Base-by-base conservation (phyloP, 2,888 invertebrate genomes). In the Nebria brevicollis region DNA sequence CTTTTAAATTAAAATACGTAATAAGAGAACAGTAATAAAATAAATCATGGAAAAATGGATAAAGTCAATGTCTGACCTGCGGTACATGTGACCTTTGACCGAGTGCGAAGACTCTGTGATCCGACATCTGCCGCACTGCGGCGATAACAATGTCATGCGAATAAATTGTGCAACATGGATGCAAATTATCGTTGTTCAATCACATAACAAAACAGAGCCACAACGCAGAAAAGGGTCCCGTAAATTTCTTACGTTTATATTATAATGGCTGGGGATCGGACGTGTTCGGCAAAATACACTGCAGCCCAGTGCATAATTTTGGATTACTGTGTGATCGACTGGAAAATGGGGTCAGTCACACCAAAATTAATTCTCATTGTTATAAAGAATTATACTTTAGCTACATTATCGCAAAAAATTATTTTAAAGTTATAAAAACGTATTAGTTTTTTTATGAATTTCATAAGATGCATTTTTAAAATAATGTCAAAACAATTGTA, bases 41-140 rank as follows among this genome's bases (percentile, higher is more conserved):
- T 54, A 54, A 54, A 54, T 54, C 8, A 54, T 54, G 54, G 54
- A 54, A 54, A 54, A 54, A 54, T 54, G 54, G 54, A 11, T 13
- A 73, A 73, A 73, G 73, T 73, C 73, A 73, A 73, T 73, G 73
- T 73, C 42, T 73, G 73, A 73, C 73, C 73, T 41, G 41, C 42
- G 73, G 70, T 70, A 70, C 70, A 70, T 70, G 70, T 70, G 70
- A 70, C 70, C 70, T 70, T 20, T 73, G 73, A 73, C 73, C 73
- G 41, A 11, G 73, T 73, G 70, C 73, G 73, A 42, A 15, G 73
- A 73, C 73, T 73, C 73, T 73, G 73, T 73, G 73, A 73, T 73
- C 73, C 73, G 43, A 42, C 73, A 73, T 73, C 42, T 41, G 73
- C 73, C 73, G 73, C 73, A 54, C 54, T 54, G 13, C 13, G 7